Conservation (phyloP, 2,888 invertebrate species). For the Meiosimyza platycephala region DNA sequence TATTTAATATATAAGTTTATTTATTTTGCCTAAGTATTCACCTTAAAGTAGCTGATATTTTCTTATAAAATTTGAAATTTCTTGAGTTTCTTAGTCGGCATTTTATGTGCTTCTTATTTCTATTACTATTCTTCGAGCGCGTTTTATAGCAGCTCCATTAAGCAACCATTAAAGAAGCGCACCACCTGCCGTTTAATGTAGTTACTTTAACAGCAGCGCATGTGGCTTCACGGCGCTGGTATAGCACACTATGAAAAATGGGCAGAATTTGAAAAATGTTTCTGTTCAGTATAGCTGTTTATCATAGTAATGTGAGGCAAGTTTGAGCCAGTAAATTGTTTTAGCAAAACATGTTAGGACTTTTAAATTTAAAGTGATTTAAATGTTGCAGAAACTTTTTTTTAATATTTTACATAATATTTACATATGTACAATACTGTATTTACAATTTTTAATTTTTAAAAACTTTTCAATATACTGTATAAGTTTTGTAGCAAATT, state of each 20-base stretch:
- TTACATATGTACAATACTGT: no score
- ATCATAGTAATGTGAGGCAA: no score
- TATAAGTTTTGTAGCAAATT: no score
- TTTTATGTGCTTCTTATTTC: slow-evolving; percentile 7
- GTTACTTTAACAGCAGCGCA: slow-evolving; percentile 37
- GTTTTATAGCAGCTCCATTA: slow-evolving; percentile 22
- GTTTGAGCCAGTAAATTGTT: no score
- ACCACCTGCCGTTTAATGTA: slow-evolving; percentile 41
- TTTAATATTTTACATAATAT: no score
- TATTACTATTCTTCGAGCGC: not conserved
- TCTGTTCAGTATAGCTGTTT: no score
- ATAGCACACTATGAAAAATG: no score
- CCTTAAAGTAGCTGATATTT: not conserved
- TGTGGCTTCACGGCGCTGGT: slow-evolving; percentile 1
- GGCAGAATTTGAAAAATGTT: no score
- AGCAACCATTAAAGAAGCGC: slow-evolving; percentile 14
- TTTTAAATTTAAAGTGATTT: no score
- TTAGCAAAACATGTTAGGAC: no score
- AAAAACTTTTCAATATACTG: no score
- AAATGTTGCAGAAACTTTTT: not conserved
- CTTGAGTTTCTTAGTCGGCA: not conserved
- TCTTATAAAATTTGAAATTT: not conserved
- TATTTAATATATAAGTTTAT: not conserved
- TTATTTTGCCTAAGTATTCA: not conserved
- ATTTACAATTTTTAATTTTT: no score